Percentiles rank a stretch among this genome's conserved stretches.
phyloP scores from a whole-genome alignment of 1,140 invertebrate genomes.

The Pemphigus obesinymphae region DNA sequence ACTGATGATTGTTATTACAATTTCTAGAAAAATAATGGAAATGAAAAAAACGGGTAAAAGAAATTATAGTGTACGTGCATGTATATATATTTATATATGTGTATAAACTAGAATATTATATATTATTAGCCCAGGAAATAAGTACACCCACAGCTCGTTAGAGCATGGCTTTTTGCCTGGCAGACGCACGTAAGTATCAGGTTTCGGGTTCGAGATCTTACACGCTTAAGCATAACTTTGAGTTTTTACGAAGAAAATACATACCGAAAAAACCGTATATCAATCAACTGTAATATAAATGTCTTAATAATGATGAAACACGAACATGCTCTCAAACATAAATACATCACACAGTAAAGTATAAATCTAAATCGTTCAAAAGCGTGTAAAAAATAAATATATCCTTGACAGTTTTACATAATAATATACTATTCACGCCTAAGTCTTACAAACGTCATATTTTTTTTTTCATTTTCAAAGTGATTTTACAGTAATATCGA shows the following conservation, averaged over 20 bases:
- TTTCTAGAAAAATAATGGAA: neutral
- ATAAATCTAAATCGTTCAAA: no score
- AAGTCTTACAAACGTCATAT: no score
- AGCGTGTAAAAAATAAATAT: neutral
- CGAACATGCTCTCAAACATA: neutral
- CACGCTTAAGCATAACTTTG: neutral
- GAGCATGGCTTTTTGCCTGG: neutral
- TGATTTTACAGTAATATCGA: no score
- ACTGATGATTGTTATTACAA: slow-evolving; percentile 27
- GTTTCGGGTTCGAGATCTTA: neutral
- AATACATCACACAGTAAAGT: neutral
- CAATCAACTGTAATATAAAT: neutral
- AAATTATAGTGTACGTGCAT: neutral
- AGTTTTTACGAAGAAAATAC: neutral
- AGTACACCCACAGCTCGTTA: neutral
- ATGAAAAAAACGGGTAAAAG: neutral
- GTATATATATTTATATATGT: neutral
- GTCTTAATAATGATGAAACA: neutral
- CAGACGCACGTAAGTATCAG: neutral
- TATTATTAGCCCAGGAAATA: neutral
- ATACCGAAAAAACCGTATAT: no score
- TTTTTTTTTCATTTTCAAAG: no score
- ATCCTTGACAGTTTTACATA: neutral
- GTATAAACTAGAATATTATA: neutral
- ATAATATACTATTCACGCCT: no score